phyloP scores from a whole-genome alignment of 2,113 vertebrate species.

The Argyrosomus japonicus region DNA sequence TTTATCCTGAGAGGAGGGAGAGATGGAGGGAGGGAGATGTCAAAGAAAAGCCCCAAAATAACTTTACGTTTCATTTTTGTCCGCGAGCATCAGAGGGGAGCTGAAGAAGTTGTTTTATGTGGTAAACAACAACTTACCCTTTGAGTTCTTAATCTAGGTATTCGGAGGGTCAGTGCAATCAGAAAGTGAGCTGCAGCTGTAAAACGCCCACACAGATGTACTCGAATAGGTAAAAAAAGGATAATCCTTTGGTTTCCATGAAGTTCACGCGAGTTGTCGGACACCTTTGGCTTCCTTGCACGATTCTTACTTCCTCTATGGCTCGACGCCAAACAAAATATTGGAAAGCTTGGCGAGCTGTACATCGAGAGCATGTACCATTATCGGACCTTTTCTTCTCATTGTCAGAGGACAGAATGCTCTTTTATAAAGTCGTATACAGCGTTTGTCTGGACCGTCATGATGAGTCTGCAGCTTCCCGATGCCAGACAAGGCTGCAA shows the following conservation, averaged over 20 bases:
- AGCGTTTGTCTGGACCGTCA: background rate
- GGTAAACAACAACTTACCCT: constrained; percentile 42
- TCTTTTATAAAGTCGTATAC: constrained; percentile 19
- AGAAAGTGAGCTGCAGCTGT: background rate
- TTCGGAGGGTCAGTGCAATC: constrained; percentile 13
- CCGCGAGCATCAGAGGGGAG: background rate
- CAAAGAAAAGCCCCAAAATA: background rate
- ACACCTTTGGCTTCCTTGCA: background rate
- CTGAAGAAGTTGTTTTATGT: constrained; percentile 1
- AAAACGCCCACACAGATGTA: constrained; percentile 18
- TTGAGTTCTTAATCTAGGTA: constrained; percentile 50
- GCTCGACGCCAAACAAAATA: constrained; percentile 34
- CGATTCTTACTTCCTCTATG: background rate
- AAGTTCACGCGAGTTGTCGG: constrained; percentile 6
- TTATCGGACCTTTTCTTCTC: background rate
- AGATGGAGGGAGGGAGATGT: background rate
- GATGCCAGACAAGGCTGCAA: background rate
- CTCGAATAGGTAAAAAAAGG: constrained; percentile 11
- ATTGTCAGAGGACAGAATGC: background rate
- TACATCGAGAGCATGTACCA: constrained; percentile 19
- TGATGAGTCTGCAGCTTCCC: background rate
- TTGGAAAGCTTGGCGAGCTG: constrained; percentile 4
- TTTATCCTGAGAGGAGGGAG: constrained; percentile 89
- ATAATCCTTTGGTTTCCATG: constrained; percentile 26
- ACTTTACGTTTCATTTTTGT: constrained; percentile 19